These are phyloP conservation scores for Ips typographus DNA, from an alignment of 1,140 invertebrate genomes.

Conservation along the genomic window DNA sequence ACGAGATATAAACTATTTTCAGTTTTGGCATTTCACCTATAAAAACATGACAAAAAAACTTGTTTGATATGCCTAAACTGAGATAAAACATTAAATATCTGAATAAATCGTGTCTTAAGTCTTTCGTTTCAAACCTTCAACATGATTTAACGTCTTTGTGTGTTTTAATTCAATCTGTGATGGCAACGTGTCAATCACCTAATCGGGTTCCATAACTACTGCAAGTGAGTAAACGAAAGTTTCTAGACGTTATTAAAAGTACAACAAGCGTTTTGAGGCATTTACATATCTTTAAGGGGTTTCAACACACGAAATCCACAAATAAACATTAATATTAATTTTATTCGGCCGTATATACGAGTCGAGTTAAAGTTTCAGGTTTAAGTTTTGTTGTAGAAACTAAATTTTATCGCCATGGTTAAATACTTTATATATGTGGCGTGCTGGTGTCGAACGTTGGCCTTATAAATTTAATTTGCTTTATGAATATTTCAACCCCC, in stretches of 20 bases:
- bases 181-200: background rate
- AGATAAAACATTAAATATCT: no score
- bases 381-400: conserved; percentile 32
- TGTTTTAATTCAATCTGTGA: no score
- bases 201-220: background rate
- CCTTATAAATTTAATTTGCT: conserved; percentile 2
- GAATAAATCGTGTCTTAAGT: no score
- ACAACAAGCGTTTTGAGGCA: conserved; percentile 24
- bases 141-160: no score
- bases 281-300: conserved; percentile 29
- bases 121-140: no score
- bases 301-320: conserved; percentile 32
- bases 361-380: conserved; percentile 22
- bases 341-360: conserved; percentile 24
- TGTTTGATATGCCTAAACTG: no score
- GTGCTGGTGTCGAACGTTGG: background rate
- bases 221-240: conserved; percentile 7
- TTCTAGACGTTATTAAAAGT: conserved; percentile 16
- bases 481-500: no score
- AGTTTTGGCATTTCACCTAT: no score
- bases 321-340: conserved; percentile 39
- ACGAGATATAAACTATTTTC: no score
- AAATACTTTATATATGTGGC: conserved; percentile 8
- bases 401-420: conserved; percentile 27
- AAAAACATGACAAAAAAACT: no score